Evolutionary conservation across 1,140 invertebrate species (phyloP).

Genomic region (Megalopta genalis): DNA sequence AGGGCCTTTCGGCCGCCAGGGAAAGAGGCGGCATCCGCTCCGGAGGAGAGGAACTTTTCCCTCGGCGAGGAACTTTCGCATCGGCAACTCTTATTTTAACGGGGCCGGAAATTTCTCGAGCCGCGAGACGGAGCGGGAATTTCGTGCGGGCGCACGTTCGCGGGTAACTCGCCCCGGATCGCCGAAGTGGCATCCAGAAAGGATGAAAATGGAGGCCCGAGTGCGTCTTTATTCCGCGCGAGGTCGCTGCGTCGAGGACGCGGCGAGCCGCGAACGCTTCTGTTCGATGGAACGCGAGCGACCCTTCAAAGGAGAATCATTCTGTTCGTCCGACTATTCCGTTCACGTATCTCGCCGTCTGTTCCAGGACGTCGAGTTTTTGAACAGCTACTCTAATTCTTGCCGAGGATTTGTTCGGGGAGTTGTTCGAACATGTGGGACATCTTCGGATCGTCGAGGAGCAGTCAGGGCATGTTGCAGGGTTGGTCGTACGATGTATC

Average conservation of each 20-base stretch:
- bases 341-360: no score
- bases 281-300: not conserved
- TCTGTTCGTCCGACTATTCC: no score
- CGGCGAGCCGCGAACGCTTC: not conserved
- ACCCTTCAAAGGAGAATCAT: no score
- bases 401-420: no score
- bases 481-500: no score
- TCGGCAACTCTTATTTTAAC: constrained; percentile 48
- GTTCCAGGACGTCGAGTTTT: no score
- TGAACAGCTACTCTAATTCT: no score
- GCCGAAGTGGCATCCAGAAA: not conserved
- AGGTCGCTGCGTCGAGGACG: no score
- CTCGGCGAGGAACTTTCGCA: constrained; percentile 18
- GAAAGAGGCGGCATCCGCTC: not conserved
- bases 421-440: no score
- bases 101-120: constrained; percentile 26
- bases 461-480: no score
- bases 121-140: constrained; percentile 8
- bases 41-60: constrained; percentile 11
- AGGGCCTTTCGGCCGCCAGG: not conserved
- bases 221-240: not conserved
- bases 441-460: no score
- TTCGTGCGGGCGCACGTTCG: constrained; percentile 12
- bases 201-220: not conserved
- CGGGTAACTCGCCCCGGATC: constrained; percentile 22